These are phyloP conservation scores for Tauraco hartlaubi DNA, from an alignment of 2,797 vertebrate genomes.

Conservation along the genomic window DNA sequence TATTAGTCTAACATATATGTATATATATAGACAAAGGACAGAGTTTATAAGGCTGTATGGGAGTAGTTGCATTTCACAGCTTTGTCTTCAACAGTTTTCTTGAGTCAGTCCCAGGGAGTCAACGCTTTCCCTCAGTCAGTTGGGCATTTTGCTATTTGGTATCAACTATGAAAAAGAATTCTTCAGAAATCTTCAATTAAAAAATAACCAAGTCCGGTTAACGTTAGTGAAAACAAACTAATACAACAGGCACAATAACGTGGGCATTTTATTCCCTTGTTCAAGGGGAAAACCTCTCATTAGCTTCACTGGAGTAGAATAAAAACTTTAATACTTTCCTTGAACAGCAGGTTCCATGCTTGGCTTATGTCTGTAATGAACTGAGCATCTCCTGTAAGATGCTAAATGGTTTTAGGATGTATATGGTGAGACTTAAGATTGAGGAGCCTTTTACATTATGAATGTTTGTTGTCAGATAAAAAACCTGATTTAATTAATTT, in stretches of 20 bases:
- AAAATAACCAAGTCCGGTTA: background rate
- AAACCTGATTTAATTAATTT: background rate
- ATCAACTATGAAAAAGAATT: background rate
- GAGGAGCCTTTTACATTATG: background rate
- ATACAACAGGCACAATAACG: background rate
- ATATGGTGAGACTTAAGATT: background rate
- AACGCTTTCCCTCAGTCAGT: background rate
- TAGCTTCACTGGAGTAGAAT: background rate
- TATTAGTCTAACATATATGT: background rate
- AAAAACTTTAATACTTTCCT: background rate
- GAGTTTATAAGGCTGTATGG: background rate
- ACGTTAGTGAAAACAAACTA: background rate
- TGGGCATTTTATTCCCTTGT: background rate
- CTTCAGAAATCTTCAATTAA: background rate
- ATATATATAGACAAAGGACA: background rate
- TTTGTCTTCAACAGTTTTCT: background rate
- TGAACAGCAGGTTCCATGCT: background rate
- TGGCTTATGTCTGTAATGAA: background rate
- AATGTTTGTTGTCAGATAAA: background rate
- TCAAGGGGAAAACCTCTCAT: background rate
- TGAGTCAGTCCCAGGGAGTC: background rate
- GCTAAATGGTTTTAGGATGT: background rate
- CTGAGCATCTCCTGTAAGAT: background rate
- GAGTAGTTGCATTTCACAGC: background rate
- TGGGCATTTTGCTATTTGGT: background rate